Evolutionary conservation across 2,797 vertebrate species (phyloP).

Genomic region (Poliocrania exsul): DNA sequence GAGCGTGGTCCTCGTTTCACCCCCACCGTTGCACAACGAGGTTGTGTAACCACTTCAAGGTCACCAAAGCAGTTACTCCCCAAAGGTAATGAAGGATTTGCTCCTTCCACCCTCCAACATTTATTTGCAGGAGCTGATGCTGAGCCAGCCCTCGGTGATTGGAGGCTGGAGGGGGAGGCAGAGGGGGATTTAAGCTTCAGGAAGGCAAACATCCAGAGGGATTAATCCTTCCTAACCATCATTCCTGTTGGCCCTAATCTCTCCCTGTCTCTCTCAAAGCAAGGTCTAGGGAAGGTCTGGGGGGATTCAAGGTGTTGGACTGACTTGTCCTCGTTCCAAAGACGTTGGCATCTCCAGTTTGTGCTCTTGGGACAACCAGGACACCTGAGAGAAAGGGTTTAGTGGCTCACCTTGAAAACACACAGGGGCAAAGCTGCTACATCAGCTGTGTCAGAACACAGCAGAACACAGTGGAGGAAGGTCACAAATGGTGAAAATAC

Average conservation of each 20-base stretch:
- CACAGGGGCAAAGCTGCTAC: background rate
- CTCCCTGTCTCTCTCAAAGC: background rate
- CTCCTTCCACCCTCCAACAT: background rate
- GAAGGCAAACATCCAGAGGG: background rate
- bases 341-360: background rate
- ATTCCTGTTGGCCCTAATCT: conserved; percentile 3
- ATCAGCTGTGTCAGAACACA: background rate
- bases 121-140: conserved; percentile 4
- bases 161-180: background rate
- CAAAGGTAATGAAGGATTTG: conserved; percentile 54
- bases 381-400: background rate
- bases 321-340: background rate
- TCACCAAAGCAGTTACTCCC: background rate
- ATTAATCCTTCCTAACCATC: conserved; percentile 31
- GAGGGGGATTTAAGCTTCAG: conserved; percentile 20
- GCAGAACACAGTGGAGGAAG: background rate
- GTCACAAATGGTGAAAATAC: background rate
- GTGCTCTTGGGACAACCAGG: background rate
- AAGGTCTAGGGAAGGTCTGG: background rate
- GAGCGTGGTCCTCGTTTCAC: background rate
- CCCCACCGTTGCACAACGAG: background rate
- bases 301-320: background rate
- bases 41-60: conserved; percentile 40
- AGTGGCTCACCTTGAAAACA: background rate
- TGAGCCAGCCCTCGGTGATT: background rate